These are phyloP conservation scores for Ennomos fuscantarius DNA, from an alignment of 2,888 invertebrate species.

Conservation along the genomic window DNA sequence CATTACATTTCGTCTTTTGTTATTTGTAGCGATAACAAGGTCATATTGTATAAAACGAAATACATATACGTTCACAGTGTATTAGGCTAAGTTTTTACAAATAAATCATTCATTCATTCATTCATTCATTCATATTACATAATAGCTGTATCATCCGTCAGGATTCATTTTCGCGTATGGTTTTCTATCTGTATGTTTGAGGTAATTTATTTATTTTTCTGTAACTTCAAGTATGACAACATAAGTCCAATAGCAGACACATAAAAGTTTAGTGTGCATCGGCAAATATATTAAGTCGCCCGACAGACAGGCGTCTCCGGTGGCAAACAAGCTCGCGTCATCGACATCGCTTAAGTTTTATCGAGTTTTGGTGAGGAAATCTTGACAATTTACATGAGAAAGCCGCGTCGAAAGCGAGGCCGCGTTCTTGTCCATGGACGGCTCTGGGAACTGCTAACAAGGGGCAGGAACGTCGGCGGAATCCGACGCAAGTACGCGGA, in stretches of 20 bases:
- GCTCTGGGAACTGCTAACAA: slow-evolving; percentile 66
- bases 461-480: slow-evolving; percentile 74
- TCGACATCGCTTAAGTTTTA: slow-evolving; percentile 65
- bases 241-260: slow-evolving; percentile 10
- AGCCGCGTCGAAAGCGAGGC: slow-evolving; percentile 60
- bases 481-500: slow-evolving; percentile 66
- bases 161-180: slow-evolving; percentile 2
- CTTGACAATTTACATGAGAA: slow-evolving; percentile 79
- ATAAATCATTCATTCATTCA: no score
- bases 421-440: slow-evolving; percentile 52
- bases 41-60: no score
- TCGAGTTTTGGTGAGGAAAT: slow-evolving; percentile 71
- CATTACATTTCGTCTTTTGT: no score
- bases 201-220: not conserved
- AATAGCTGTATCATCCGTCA: no score
- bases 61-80: no score
- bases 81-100: no score
- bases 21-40: no score
- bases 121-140: no score
- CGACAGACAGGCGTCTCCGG: slow-evolving; percentile 28
- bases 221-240: slow-evolving; percentile 1
- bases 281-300: slow-evolving; percentile 17
- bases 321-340: slow-evolving; percentile 46
- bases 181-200: slow-evolving; percentile 24
- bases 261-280: slow-evolving; percentile 19